Conservation (phyloP, 2,888 invertebrate species). For the Stenoptilia bipunctidactyla region DNA sequence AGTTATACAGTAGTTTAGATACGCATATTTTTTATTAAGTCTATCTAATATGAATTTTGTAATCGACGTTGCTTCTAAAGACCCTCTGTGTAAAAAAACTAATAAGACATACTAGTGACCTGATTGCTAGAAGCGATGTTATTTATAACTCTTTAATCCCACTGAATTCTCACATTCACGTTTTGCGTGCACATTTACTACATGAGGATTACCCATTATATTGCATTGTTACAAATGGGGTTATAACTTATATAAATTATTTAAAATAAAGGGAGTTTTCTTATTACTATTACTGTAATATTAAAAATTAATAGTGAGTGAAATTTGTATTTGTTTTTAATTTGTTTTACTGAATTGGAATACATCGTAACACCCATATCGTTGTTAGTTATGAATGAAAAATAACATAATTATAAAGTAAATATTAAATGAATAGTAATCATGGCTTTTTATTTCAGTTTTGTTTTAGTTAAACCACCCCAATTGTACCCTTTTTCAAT, state of each 20-base stretch:
- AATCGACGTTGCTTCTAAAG: constrained; percentile 69
- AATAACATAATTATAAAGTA: constrained; percentile 72
- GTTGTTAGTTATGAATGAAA: constrained; percentile 71
- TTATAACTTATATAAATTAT: constrained; percentile 65
- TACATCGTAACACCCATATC: constrained; percentile 71
- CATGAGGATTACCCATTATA: constrained; percentile 48
- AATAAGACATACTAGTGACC: constrained; percentile 70
- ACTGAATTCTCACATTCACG: constrained; percentile 66
- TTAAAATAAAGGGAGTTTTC: constrained; percentile 57
- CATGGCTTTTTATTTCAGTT: constrained; percentile 35
- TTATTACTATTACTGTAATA: constrained; percentile 67
- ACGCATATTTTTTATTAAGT: constrained; percentile 69
- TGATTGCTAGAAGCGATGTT: constrained; percentile 66
- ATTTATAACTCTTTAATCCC: constrained; percentile 55
- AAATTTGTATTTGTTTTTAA: constrained; percentile 69
- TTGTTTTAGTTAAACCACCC: no score
- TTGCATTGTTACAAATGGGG: constrained; percentile 55
- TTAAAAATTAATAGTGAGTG: constrained; percentile 70
- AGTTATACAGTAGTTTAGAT: constrained; percentile 60
- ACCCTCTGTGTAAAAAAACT: constrained; percentile 68
- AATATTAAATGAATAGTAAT: constrained; percentile 70
- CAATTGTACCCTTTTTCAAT: no score
- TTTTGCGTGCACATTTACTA: constrained; percentile 60
- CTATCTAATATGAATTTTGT: constrained; percentile 68
- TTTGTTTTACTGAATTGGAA: constrained; percentile 70